Base-by-base conservation (phyloP, 2,888 invertebrate species). In the Lycia hirtaria region DNA sequence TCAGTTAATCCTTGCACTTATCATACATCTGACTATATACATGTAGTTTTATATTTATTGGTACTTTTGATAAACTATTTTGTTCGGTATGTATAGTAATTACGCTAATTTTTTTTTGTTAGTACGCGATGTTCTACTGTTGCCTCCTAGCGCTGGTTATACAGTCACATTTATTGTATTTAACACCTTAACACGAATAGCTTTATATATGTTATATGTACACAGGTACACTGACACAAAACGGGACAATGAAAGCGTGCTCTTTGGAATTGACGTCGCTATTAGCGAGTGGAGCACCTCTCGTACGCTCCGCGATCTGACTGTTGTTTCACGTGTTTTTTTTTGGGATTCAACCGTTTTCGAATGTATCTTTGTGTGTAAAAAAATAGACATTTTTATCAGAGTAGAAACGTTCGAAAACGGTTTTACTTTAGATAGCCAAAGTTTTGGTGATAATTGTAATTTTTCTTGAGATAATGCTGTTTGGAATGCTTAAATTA, bases 1-100 rank as follows among this genome's bases (percentile, higher is more conserved):
- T 65, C 65, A 63, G 56, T 67, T 60, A 62, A 63, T 67, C 57
- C 62, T 67, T 62, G 67, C 67, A 67, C 67, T 67, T 67, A 49
- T 62, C 53, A 67, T 65, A 62, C 63, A 56, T 56, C 56, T 63
- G 65, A 63, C 75, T 81, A 89, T 87, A 89, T 91, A 89, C 76
- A 87, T 81, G 87, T 90, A 81, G 84, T 85, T 85, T 84, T 83
- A 87, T 84, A 88, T 88, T 90, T 92, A 92, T 92, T 95, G 95
- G 95, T 95, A 95, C 95, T 92, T 95, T 95, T 93, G 93, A 93
- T 93, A 91, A 87, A 88, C 92, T 93, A 93, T 93, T 90, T 87
- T 86, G 89, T 79, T 91, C 83, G 59, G 63, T 65, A 67, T 80
- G 90, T 93, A 78, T 80, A 93, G 92, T 92, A 92, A 93, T 93